phyloP scores from a whole-genome alignment of 2,113 vertebrate species.

The Penelope pileata region DNA sequence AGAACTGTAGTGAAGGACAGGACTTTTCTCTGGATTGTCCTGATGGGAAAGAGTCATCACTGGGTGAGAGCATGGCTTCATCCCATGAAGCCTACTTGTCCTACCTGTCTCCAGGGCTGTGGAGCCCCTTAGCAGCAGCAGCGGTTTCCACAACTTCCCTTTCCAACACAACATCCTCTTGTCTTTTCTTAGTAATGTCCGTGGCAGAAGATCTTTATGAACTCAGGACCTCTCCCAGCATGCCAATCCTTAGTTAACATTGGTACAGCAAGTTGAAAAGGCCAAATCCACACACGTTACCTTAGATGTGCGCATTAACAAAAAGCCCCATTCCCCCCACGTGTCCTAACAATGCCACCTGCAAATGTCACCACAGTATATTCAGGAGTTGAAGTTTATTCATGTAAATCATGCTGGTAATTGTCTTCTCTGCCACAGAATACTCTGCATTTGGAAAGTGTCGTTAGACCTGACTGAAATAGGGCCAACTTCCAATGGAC shows the following conservation, averaged over 20 bases:
- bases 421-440: not conserved
- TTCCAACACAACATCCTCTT: not conserved
- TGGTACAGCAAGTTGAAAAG: not conserved
- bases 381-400: slow-evolving; percentile 10
- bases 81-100: too few species aligned
- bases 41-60: not conserved
- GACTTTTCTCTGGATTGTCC: not conserved
- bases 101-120: not conserved
- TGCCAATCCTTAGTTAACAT: not conserved
- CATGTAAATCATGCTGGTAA: not conserved
- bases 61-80: not conserved
- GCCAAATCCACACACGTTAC: not conserved
- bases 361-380: not conserved
- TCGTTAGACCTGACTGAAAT: not conserved
- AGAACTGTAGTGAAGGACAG: not conserved
- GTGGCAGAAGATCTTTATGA: not conserved
- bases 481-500: not conserved
- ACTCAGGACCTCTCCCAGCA: not conserved
- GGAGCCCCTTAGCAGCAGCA: not conserved
- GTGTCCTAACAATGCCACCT: not conserved
- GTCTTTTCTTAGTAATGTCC: not conserved
- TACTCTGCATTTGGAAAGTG: not conserved
- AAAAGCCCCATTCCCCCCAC: not conserved
- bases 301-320: not conserved
- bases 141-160: not conserved